phyloP scores from a whole-genome alignment of 2,113 vertebrate species.

The Aythya baeri region DNA sequence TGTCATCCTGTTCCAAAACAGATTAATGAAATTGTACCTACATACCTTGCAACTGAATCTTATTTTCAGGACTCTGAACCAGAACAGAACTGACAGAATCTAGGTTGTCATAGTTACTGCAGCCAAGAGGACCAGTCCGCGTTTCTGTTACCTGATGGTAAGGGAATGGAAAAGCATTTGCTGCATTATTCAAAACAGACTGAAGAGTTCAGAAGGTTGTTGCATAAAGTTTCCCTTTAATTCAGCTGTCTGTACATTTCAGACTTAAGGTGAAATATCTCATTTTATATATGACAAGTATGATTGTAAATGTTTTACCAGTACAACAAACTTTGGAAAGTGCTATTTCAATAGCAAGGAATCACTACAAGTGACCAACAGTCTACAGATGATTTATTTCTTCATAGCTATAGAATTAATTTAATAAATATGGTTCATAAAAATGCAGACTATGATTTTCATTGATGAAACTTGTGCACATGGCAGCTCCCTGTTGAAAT shows the following conservation, averaged over 20 bases:
- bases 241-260: neutral
- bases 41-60: conserved; percentile 97
- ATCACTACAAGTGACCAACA: neutral
- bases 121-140: conserved; percentile 95
- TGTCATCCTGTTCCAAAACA: neutral
- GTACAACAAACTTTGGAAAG: neutral
- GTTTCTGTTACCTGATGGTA: conserved; percentile 93
- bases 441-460: neutral
- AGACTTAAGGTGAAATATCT: neutral
- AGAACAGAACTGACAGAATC: conserved; percentile 98
- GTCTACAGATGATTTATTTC: neutral
- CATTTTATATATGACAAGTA: neutral
- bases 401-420: neutral
- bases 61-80: conserved; percentile 98
- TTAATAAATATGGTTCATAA: rapidly evolving
- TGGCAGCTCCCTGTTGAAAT: neutral
- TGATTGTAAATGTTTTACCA: neutral
- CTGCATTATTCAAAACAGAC: conserved; percentile 37
- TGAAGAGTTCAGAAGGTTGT: neutral
- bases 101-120: conserved; percentile 99
- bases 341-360: neutral
- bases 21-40: conserved; percentile 58
- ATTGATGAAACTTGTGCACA: rapidly evolving
- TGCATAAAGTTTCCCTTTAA: neutral
- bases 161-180: conserved; percentile 34